Evolutionary conservation across 2,888 invertebrate species (phyloP), one percentile per base, ranked within the genome.

Genomic region (Nephrotoma guestfalica): DNA sequence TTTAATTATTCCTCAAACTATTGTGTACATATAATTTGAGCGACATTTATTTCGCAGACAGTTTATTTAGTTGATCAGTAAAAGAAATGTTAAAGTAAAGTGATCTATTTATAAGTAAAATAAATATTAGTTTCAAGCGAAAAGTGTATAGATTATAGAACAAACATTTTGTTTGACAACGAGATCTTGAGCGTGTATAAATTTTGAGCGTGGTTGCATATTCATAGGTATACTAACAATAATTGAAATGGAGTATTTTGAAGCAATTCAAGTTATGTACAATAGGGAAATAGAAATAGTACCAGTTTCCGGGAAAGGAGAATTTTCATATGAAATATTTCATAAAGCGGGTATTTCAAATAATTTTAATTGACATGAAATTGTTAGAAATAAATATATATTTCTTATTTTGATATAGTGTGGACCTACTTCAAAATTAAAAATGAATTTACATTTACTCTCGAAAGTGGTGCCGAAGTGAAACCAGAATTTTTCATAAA

Each of bases 61-160:
- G 2, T 2, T 30, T 30, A 1, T 2, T 30, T 30, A 2, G 0
- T 2, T 1, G 0, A 30, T 2, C 1, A 2, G 2, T 0, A 30
- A 0, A 30, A 30, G 30, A 30, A 30, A 30, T n/a, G n/a, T n/a
- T n/a, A n/a, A n/a, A n/a, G n/a, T n/a, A n/a, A n/a, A n/a, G n/a
- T n/a, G n/a, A n/a, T n/a, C n/a, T n/a, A n/a, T n/a, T n/a, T n/a
- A n/a, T n/a, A n/a, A n/a, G n/a, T n/a, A n/a, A n/a, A n/a, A n/a
- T n/a, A n/a, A n/a, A n/a, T n/a, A n/a, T n/a, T n/a, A n/a, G n/a
- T n/a, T n/a, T n/a, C n/a, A n/a, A n/a, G n/a, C n/a, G n/a, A n/a
- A n/a, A n/a, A n/a, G n/a, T n/a, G n/a, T n/a, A n/a, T n/a, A n/a
- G n/a, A n/a, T n/a, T n/a, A n/a, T n/a, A n/a, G n/a, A n/a, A n/a